A percentile compares a stretch with the other conserved stretches of the same genome.
Evolutionary conservation across 2,113 vertebrate species (phyloP).

Genomic region (Odocoileus hemionus): DNA sequence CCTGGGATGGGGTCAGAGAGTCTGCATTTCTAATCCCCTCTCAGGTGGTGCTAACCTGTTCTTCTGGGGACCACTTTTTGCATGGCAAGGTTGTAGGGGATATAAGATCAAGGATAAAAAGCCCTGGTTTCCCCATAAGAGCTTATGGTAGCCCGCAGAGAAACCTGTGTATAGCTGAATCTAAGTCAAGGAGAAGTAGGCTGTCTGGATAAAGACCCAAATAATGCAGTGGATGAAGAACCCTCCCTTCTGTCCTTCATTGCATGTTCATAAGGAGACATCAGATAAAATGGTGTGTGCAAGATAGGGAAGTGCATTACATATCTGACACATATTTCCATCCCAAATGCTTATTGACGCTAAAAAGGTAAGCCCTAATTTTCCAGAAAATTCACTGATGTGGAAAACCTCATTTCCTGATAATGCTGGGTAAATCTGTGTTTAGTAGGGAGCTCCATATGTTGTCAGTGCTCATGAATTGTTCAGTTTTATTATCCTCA

Average conservation of each 20-base stretch:
- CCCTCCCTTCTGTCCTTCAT: rapidly evolving
- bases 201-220: not conserved
- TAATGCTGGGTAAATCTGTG: constrained; percentile 34
- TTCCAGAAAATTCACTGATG: constrained; percentile 53
- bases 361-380: constrained; percentile 42
- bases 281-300: not conserved
- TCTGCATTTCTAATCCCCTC: not conserved
- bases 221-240: not conserved
- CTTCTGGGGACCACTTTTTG: not conserved
- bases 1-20: not conserved
- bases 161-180: not conserved
- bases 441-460: constrained; percentile 46
- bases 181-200: not conserved
- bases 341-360: not conserved
- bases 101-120: not conserved
- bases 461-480: constrained; percentile 31
- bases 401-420: constrained; percentile 60
- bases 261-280: not conserved
- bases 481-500: constrained; percentile 64
- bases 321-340: not conserved
- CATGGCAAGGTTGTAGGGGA: not conserved
- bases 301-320: not conserved
- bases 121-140: not conserved
- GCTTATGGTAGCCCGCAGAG: not conserved
- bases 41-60: not conserved